These are phyloP conservation scores for Margaritifera margaritifera DNA, from an alignment of 2,888 invertebrate genomes.

Conservation along the genomic window DNA sequence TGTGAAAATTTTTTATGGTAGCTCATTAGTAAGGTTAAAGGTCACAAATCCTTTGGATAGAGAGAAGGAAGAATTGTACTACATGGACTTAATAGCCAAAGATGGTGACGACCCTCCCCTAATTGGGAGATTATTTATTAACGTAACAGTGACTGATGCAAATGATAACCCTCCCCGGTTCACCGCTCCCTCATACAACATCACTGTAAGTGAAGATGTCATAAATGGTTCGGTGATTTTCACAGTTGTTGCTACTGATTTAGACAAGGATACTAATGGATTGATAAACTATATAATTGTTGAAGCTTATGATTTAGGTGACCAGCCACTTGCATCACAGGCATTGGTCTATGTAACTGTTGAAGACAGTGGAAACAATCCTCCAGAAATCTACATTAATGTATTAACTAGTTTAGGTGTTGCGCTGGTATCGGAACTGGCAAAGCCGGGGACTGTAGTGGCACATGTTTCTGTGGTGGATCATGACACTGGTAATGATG, in stretches of 20 bases:
- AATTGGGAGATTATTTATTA: slow-evolving; percentile 38
- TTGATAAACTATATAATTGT: slow-evolving; percentile 72
- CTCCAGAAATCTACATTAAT: slow-evolving; percentile 79
- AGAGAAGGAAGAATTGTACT: slow-evolving; percentile 45
- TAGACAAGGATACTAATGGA: slow-evolving; percentile 86
- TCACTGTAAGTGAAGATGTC: slow-evolving; percentile 41
- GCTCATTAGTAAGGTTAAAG: slow-evolving; percentile 43
- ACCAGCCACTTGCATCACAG: slow-evolving; percentile 51
- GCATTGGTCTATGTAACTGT: slow-evolving; percentile 74
- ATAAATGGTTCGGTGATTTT: slow-evolving; percentile 32
- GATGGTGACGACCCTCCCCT: slow-evolving; percentile 48
- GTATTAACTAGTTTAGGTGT: slow-evolving; percentile 39
- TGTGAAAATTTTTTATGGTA: slow-evolving; percentile 47
- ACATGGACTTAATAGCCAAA: slow-evolving; percentile 46
- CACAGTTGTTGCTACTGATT: slow-evolving; percentile 84
- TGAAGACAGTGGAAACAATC: slow-evolving; percentile 92
- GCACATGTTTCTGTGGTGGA: slow-evolving; percentile 56
- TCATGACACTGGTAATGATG: slow-evolving; percentile 58
- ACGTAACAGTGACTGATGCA: slow-evolving; percentile 43
- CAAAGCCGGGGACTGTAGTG: slow-evolving; percentile 57
- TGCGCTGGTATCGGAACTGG: slow-evolving; percentile 52
- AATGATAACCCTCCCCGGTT: slow-evolving; percentile 55
- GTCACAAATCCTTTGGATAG: slow-evolving; percentile 48
- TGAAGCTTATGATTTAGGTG: slow-evolving; percentile 54
- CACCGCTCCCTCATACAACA: slow-evolving; percentile 32